Evolutionary conservation across 2,113 vertebrate genomes (phyloP), one percentile per base, ranked within the genome.

Genomic region (Lamprotornis superbus): DNA sequence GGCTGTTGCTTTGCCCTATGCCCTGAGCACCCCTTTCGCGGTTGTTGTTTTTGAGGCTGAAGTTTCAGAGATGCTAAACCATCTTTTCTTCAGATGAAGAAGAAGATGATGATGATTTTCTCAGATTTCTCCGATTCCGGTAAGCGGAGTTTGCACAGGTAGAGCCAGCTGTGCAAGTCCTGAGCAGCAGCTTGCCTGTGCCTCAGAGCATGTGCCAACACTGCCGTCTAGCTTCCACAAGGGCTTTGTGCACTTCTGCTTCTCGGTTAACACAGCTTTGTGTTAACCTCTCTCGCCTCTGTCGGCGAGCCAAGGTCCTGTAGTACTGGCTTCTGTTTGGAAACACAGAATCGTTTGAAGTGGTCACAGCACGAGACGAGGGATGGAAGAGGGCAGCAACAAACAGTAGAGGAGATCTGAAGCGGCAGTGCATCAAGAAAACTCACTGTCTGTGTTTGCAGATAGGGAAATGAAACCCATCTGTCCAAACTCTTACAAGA

Each of bases 221-320:
- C 82, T 87, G 94, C 94, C 61, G 20, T 73, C 87, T 93, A 79
- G 94, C 78, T 82, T 64, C 61, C 23, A 15, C 47, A 37, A 37
- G 39, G 21, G 69, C 25, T 60, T 56, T 28, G 27, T 12, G 22
- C 20, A 4, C 30, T 44, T 59, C 2, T 31, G 35, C 60, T 59
- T 30, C 3, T 37, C 1, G n/a, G 30, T 33, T 50, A 31, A 27
- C 21, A 14, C 13, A 46, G 57, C 27, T 82, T 56, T 68, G 52
- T n/a, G n/a, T n/a, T n/a, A n/a, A n/a, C n/a, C n/a, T n/a, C n/a
- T 30, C 0, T 3, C 69, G 57, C 24, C 40, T 28, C 25, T 4
- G 1, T 9, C 12, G 2, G 22, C 0, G 1, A 67, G 44, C 23
- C 23, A 23, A 67, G 11, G 80, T 42, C 56, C 35, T 31, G 22